These are phyloP conservation scores for Chiloscyllium plagiosum DNA, from an alignment of 2,113 vertebrate species.

Conservation along the genomic window DNA sequence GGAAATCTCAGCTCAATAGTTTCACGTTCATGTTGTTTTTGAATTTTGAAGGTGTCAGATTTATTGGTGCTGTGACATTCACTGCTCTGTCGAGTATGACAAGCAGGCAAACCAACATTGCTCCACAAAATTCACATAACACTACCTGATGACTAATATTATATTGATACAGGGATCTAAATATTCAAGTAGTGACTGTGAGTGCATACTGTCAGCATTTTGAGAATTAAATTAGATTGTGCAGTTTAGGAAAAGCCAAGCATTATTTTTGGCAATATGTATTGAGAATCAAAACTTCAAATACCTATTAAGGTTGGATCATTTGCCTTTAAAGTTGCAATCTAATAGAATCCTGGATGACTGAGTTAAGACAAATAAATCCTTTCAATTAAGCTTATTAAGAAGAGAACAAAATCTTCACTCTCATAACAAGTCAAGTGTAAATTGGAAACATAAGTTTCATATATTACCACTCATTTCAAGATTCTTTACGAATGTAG, in stretches of 20 bases:
- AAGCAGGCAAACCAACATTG: not conserved
- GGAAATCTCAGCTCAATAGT: too few relatives aligned
- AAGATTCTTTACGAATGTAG: not conserved
- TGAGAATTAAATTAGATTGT: not conserved
- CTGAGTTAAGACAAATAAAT: not conserved
- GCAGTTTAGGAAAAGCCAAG: not conserved
- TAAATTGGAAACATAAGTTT: not conserved
- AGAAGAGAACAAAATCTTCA: not conserved
- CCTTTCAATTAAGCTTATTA: not conserved
- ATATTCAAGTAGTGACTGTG: not conserved
- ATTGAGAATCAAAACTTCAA: not conserved
- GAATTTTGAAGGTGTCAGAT: too few relatives aligned
- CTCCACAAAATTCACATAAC: not conserved
- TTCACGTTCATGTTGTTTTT: too few relatives aligned
- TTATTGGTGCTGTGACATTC: too few relatives aligned
- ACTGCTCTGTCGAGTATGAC: too few relatives aligned
- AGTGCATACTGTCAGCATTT: not conserved
- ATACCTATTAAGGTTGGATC: not conserved
- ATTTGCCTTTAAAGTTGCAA: not conserved
- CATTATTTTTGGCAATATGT: not conserved
- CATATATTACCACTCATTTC: not conserved
- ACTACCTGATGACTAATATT: not conserved
- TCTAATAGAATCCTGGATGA: not conserved
- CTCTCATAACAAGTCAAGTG: not conserved
- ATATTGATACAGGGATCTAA: not conserved